Conservation (phyloP, 1,140 invertebrate genomes). For the Ooceraea biroi region DNA sequence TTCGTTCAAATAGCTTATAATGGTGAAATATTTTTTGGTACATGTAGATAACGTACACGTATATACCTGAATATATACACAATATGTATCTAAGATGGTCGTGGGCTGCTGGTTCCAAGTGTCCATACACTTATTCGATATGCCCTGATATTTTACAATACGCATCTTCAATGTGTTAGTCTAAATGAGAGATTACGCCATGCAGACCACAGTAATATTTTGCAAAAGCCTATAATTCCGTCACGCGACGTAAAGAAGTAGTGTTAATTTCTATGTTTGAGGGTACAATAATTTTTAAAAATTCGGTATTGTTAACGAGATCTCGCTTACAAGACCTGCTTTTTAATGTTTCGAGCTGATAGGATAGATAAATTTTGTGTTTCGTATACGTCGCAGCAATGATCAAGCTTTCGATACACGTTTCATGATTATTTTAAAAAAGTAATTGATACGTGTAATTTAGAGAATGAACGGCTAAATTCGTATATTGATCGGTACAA, state of each 20-base stretch:
- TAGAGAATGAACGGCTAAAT: slow-evolving; percentile 13
- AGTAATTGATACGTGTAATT: neutral
- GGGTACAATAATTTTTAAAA: neutral
- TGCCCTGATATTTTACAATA: neutral
- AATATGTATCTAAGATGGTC: slow-evolving; percentile 37
- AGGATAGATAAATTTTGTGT: neutral
- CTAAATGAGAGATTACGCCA: neutral
- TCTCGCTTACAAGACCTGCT: neutral
- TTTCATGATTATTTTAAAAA: neutral
- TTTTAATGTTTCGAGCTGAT: neutral
- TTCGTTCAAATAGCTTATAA: slow-evolving; percentile 34
- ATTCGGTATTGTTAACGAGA: slow-evolving; percentile 7
- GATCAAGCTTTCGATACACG: neutral
- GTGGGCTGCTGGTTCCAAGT: slow-evolving; percentile 22
- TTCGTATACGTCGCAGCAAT: neutral
- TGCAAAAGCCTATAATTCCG: neutral
- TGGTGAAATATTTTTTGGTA: slow-evolving; percentile 59
- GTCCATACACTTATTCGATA: neutral
- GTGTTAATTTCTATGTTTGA: neutral
- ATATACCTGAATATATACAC: slow-evolving; percentile 64
- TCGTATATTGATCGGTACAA: neutral
- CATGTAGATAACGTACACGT: slow-evolving; percentile 59
- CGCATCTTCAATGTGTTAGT: neutral
- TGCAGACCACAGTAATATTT: neutral
- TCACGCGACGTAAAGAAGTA: neutral